Percentiles rank a stretch among this genome's conserved stretches.
phyloP scores from a whole-genome alignment of 2,797 vertebrate genomes.

The Eleutherodactylus coqui region DNA sequence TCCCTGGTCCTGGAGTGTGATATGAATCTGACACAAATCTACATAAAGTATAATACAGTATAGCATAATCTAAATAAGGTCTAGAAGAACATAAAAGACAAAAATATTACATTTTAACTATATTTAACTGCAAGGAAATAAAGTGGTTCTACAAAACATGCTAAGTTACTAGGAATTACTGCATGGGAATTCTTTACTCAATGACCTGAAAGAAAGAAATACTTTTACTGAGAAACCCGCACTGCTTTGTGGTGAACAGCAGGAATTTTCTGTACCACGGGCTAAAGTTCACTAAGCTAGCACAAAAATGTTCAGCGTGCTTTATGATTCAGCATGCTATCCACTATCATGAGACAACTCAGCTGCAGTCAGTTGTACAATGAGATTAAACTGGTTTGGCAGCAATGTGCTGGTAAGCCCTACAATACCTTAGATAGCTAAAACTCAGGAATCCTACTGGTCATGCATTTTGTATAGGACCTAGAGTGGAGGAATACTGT shows the following conservation, averaged over 20 bases:
- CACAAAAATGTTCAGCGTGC: conserved; percentile 3
- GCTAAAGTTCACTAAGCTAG: background rate
- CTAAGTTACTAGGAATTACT: background rate
- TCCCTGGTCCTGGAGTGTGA: too few species aligned
- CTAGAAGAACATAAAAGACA: too few species aligned
- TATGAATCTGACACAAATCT: too few species aligned
- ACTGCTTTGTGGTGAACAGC: background rate
- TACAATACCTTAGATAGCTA: background rate
- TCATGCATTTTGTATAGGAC: background rate
- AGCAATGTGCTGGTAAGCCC: background rate
- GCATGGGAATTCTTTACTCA: background rate
- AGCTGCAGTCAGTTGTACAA: conserved; percentile 11
- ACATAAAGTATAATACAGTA: too few species aligned
- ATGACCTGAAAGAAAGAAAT: background rate
- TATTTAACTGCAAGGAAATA: too few species aligned
- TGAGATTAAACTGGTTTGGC: conserved; percentile 16
- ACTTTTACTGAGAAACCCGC: background rate
- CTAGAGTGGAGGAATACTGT: background rate
- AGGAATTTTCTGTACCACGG: background rate
- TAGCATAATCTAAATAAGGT: too few species aligned
- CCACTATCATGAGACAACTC: conserved; percentile 14
- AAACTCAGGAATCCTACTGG: background rate
- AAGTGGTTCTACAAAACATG: too few species aligned
- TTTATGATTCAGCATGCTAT: background rate
- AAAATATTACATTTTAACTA: too few species aligned